Percentiles rank a stretch among this genome's conserved stretches.
phyloP scores from a whole-genome alignment of 2,797 vertebrate genomes.

The Cyprinodon diabolis region DNA sequence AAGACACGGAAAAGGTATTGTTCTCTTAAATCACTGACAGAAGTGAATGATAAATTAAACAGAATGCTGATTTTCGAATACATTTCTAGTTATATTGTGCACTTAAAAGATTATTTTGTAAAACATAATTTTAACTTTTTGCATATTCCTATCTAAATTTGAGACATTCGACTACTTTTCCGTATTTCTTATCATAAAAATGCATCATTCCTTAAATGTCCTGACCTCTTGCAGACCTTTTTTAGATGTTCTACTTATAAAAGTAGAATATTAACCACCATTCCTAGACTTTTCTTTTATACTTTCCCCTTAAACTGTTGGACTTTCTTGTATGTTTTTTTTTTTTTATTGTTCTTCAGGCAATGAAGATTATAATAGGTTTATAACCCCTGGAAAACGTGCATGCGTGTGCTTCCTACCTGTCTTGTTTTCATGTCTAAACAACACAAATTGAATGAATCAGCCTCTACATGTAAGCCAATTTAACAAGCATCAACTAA shows the following conservation, averaged over 20 bases:
- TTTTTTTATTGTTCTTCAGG: not conserved
- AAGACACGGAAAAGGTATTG: too few relatives aligned
- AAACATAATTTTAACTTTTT: too few relatives aligned
- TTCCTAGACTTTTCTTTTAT: not conserved
- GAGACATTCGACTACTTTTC: not conserved
- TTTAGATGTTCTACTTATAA: not conserved
- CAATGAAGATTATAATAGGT: not conserved
- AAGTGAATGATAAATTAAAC: too few relatives aligned
- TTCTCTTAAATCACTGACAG: too few relatives aligned
- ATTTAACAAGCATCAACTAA: slow-evolving; percentile 33
- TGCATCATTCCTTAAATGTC: not conserved
- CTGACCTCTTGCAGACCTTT: not conserved
- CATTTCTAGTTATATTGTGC: too few relatives aligned
- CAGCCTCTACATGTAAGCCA: slow-evolving; percentile 25
- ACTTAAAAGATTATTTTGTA: too few relatives aligned
- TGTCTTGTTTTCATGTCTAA: slow-evolving; percentile 34
- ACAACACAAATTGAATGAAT: slow-evolving; percentile 33
- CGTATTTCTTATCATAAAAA: not conserved
- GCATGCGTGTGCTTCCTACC: not conserved
- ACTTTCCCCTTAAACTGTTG: not conserved
- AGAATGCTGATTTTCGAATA: too few relatives aligned
- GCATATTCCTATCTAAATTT: not conserved
- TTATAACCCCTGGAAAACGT: not conserved
- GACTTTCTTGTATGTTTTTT: not conserved
- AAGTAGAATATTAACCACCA: not conserved